A percentile compares a stretch with the other conserved stretches of the same genome.
These are phyloP conservation scores for Theocolax elegans DNA, from an alignment of 1,140 invertebrate species.

Conservation along the genomic window DNA sequence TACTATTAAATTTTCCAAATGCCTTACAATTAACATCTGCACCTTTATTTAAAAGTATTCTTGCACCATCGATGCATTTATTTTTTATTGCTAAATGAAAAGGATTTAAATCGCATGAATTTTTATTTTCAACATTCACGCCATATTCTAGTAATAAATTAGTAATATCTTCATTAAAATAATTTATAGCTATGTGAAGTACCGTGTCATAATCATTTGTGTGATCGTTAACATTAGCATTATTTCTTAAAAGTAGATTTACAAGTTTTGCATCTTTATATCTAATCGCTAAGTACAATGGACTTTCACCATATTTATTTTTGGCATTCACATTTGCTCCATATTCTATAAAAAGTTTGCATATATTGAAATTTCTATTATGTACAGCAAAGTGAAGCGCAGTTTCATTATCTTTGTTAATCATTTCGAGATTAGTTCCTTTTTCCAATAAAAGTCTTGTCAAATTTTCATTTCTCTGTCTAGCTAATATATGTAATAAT, in stretches of 20 bases:
- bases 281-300: conserved; percentile 16
- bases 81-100: conserved; percentile 17
- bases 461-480: conserved; percentile 1
- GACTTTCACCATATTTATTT: conserved; percentile 15
- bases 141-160: neutral
- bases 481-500: conserved; percentile 12
- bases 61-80: neutral
- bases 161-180: neutral
- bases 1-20: conserved; percentile 2
- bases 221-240: neutral
- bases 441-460: neutral
- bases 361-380: neutral
- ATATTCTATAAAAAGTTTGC: neutral
- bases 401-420: conserved; percentile 18
- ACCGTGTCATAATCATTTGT: neutral
- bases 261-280: conserved; percentile 15
- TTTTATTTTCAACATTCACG: neutral
- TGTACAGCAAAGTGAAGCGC: conserved; percentile 13
- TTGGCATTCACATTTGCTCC: neutral
- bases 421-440: neutral
- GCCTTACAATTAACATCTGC: neutral
- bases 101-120: neutral
- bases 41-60: conserved; percentile 3
- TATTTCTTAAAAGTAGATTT: neutral
- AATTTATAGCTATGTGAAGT: conserved; percentile 19